Evolutionary conservation across 2,888 invertebrate genomes (phyloP).

Genomic region (Cheilosia vulpina): DNA sequence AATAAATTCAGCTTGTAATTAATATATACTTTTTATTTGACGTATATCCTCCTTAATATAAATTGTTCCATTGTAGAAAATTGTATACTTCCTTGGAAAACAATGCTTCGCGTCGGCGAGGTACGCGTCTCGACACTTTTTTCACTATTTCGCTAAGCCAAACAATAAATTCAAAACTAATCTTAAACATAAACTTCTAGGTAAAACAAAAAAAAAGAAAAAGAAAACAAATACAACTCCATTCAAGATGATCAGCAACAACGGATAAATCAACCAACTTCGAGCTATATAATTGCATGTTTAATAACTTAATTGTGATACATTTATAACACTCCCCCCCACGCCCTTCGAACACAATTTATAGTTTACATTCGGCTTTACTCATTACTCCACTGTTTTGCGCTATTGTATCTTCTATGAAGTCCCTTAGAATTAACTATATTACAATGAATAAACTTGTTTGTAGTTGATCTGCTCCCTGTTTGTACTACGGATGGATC

Average conservation of each 20-base stretch:
- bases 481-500: slow-evolving; percentile 55
- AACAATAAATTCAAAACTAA: slow-evolving; percentile 48
- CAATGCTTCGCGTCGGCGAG: slow-evolving; percentile 6
- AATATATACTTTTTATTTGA: slow-evolving; percentile 59
- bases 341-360: slow-evolving; percentile 3
- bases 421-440: slow-evolving; percentile 54
- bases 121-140: neutral
- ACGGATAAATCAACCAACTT: slow-evolving; percentile 19
- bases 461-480: neutral
- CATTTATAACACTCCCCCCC: slow-evolving; percentile 2
- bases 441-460: slow-evolving; percentile 32
- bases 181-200: slow-evolving; percentile 12
- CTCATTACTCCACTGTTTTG: neutral
- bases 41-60: slow-evolving; percentile 55
- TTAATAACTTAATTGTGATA: slow-evolving; percentile 22
- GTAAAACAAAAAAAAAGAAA: slow-evolving; percentile 1
- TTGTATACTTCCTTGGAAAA: slow-evolving; percentile 42
- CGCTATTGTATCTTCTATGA: neutral
- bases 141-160: slow-evolving; percentile 13
- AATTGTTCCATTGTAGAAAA: slow-evolving; percentile 61
- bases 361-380: slow-evolving; percentile 8
- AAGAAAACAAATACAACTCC: slow-evolving; percentile 22
- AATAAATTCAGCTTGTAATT: slow-evolving; percentile 26
- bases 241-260: neutral
- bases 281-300: slow-evolving; percentile 12